Conservation (phyloP, 1,140 invertebrate genomes). For the Ganaspis sp. region DNA sequence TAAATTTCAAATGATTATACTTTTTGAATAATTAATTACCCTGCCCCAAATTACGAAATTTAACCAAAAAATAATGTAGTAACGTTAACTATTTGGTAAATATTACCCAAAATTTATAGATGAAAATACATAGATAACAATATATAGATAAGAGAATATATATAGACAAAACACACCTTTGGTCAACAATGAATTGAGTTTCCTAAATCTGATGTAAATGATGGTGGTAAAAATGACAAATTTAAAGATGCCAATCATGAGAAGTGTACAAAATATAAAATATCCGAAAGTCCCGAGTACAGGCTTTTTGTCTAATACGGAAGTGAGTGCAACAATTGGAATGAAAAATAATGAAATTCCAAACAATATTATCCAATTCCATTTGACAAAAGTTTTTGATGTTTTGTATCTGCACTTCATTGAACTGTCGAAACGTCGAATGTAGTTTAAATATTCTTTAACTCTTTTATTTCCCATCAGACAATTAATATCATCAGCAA, state of each 20-base stretch:
- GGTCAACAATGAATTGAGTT: background rate
- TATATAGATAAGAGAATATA: too few relatives aligned
- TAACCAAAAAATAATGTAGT: too few relatives aligned
- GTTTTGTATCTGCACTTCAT: background rate
- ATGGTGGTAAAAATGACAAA: background rate
- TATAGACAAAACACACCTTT: background rate
- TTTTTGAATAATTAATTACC: too few relatives aligned
- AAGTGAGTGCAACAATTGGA: background rate
- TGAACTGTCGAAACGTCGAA: background rate
- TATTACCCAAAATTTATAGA: too few relatives aligned
- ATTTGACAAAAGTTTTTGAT: background rate
- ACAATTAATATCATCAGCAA: background rate
- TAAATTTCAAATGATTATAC: too few relatives aligned
- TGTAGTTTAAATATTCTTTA: background rate
- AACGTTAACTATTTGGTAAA: too few relatives aligned
- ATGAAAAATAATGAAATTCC: background rate
- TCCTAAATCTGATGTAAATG: background rate
- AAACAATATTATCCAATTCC: background rate
- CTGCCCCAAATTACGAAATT: too few relatives aligned
- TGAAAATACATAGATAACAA: too few relatives aligned
- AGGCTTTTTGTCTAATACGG: background rate
- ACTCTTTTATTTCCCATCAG: background rate
- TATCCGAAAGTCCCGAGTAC: background rate
- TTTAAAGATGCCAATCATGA: background rate
- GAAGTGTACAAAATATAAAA: background rate